These are phyloP conservation scores for Bostrychus sinensis DNA, from an alignment of 2,113 vertebrate species.

Conservation along the genomic window DNA sequence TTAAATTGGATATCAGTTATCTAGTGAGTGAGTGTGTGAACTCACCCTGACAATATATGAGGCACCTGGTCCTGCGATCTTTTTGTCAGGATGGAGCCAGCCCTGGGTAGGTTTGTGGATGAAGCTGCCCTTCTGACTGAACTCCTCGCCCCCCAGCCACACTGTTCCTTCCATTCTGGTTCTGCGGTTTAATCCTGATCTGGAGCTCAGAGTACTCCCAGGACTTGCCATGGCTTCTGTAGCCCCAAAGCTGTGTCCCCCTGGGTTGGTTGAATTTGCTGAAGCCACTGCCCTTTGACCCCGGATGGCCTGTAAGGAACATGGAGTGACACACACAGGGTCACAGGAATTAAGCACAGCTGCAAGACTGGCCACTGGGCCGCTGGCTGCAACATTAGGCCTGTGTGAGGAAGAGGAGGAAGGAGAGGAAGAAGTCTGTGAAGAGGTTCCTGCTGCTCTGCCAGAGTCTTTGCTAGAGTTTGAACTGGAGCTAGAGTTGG, in stretches of 20 bases:
- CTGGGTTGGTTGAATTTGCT: constrained; percentile 44
- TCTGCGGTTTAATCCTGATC: constrained; percentile 78
- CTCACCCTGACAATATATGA: constrained; percentile 96
- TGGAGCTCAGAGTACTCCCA: constrained; percentile 54
- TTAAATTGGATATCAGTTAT: no score
- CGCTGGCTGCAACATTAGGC: constrained; percentile 49
- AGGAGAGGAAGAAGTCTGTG: constrained; percentile 47
- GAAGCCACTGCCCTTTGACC: constrained; percentile 72
- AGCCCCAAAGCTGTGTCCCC: constrained; percentile 60
- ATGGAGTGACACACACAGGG: constrained; percentile 87
- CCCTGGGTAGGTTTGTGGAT: constrained; percentile 96
- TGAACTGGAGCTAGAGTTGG: constrained; percentile 82
- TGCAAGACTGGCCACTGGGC: constrained; percentile 82
- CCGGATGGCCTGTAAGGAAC: constrained; percentile 83
- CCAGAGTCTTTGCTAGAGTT: constrained; percentile 82
- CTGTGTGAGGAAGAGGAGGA: constrained; percentile 55
- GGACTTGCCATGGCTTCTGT: constrained; percentile 66
- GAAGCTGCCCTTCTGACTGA: constrained; percentile 90
- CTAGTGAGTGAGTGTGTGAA: constrained; percentile 24
- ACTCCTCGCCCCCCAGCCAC: constrained; percentile 82
- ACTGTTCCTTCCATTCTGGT: constrained; percentile 78
- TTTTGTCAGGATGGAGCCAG: constrained; percentile 92
- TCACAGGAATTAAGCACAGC: constrained; percentile 90
- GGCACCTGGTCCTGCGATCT: constrained; percentile 88
- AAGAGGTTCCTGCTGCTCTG: constrained; percentile 55